These are phyloP conservation scores for Plumapathes pennacea DNA, from an alignment of 92 coral and sea anemone genomes.

Conservation along the genomic window DNA sequence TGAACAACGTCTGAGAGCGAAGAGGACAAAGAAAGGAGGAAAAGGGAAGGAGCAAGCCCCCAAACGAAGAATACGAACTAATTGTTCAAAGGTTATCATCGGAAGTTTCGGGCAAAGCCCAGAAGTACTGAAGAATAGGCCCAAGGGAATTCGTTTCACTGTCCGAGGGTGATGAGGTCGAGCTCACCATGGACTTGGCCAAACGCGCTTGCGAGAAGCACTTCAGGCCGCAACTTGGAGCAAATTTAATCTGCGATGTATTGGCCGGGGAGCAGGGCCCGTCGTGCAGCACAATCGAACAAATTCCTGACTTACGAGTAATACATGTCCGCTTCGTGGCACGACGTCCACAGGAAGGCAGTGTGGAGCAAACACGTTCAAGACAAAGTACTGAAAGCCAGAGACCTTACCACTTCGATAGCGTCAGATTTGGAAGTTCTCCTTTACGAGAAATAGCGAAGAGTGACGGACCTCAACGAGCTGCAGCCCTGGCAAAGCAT, in stretches of 20 bases:
- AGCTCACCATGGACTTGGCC: constrained; percentile 29
- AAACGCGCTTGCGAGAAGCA: constrained; percentile 44
- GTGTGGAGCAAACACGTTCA: background rate
- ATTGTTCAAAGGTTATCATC: constrained; percentile 36
- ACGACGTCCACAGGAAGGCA: background rate
- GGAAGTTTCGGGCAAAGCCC: constrained; percentile 31
- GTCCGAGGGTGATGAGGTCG: constrained; percentile 25
- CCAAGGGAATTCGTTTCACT: constrained; percentile 44
- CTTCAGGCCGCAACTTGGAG: constrained; percentile 23
- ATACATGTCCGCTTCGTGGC: constrained; percentile 39
- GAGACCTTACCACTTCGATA: background rate
- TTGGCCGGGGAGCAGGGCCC: constrained; percentile 54
- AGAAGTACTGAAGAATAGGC: constrained; percentile 38
- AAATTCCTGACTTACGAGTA: constrained; percentile 34
- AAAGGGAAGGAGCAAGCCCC: constrained; percentile 15
- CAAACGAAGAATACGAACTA: constrained; percentile 23
- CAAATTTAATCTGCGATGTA: constrained; percentile 35
- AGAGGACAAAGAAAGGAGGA: constrained; percentile 41
- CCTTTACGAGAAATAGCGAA: constrained; percentile 26
- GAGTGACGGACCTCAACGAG: constrained; percentile 8
- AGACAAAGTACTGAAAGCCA: background rate
- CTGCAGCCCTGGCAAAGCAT: constrained; percentile 6
- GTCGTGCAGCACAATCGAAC: constrained; percentile 32
- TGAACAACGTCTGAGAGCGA: no score
- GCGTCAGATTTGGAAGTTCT: constrained; percentile 21